These are phyloP conservation scores for Bombus pyrosoma DNA, from an alignment of 1,140 invertebrate genomes.

Conservation along the genomic window DNA sequence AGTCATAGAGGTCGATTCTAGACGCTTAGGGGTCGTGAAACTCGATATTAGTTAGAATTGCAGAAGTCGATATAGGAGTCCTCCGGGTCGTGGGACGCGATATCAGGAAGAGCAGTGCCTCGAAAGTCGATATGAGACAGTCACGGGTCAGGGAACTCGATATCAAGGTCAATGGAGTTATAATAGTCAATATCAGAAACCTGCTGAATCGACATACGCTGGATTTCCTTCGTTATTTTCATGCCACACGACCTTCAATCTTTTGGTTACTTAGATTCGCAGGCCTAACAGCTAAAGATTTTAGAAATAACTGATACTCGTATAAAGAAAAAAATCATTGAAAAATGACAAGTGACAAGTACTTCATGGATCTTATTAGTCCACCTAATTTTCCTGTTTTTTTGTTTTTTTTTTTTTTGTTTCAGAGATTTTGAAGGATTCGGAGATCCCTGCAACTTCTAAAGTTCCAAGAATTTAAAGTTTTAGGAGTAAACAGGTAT, in stretches of 20 bases:
- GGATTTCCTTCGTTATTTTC: not conserved
- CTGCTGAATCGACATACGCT: not conserved
- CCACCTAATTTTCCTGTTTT: not conserved
- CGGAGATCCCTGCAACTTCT: not conserved
- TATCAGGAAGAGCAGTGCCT: not conserved
- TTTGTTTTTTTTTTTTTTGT: too few relatives aligned
- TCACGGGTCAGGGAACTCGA: not conserved
- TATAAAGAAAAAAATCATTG: too few relatives aligned
- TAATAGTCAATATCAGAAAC: not conserved
- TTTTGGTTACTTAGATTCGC: not conserved
- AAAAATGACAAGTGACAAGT: too few relatives aligned
- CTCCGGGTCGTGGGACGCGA: not conserved
- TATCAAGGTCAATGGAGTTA: not conserved
- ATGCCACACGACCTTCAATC: not conserved
- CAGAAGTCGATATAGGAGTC: not conserved
- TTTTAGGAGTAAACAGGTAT: too few relatives aligned
- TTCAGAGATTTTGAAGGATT: not conserved
- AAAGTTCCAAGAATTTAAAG: not conserved
- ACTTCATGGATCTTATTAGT: not conserved
- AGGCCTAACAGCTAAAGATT: too few relatives aligned
- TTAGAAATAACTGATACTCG: too few relatives aligned
- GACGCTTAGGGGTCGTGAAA: not conserved
- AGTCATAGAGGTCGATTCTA: not conserved
- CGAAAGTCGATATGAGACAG: not conserved
- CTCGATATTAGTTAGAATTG: constrained; percentile 5